Evolutionary conservation across 1,140 invertebrate genomes (phyloP).

Genomic region (Penaeus japonicus): DNA sequence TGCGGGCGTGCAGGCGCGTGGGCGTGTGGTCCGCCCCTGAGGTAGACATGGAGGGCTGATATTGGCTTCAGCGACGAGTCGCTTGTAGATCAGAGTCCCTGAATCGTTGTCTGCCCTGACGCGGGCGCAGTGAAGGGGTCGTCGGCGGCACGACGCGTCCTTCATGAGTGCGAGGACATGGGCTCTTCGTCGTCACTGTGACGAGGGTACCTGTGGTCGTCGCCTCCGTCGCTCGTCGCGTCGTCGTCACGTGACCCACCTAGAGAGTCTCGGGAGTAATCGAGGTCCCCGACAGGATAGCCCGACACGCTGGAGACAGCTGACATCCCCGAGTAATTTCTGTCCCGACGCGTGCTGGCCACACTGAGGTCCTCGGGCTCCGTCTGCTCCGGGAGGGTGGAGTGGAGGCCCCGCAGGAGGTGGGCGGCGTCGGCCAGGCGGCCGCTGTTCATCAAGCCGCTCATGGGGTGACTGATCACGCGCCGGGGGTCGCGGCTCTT

Average conservation of each 20-base stretch:
- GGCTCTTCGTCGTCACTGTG: constrained; percentile 45
- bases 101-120: constrained; percentile 29
- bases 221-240: constrained; percentile 9
- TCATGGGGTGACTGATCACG: constrained; percentile 61
- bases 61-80: not conserved
- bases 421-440: constrained; percentile 30
- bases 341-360: constrained; percentile 28
- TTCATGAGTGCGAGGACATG: constrained; percentile 40
- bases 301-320: constrained; percentile 39
- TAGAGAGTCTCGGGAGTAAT: constrained; percentile 31
- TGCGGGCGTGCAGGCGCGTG: constrained; percentile 4
- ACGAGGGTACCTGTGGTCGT: constrained; percentile 28
- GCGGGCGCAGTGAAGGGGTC: not conserved
- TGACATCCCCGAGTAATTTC: constrained; percentile 47
- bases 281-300: constrained; percentile 16
- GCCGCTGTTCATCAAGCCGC: not conserved
- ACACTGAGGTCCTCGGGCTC: constrained; percentile 81
- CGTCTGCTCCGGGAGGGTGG: constrained; percentile 77
- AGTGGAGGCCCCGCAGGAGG: constrained; percentile 32
- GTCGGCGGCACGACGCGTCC: not conserved
- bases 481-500: constrained; percentile 66
- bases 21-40: not conserved
- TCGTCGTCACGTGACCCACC: not conserved
- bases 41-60: not conserved
- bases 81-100: constrained; percentile 21